phyloP scores from a whole-genome alignment of 2,113 vertebrate genomes.

The Aspiorhynchus laticeps region DNA sequence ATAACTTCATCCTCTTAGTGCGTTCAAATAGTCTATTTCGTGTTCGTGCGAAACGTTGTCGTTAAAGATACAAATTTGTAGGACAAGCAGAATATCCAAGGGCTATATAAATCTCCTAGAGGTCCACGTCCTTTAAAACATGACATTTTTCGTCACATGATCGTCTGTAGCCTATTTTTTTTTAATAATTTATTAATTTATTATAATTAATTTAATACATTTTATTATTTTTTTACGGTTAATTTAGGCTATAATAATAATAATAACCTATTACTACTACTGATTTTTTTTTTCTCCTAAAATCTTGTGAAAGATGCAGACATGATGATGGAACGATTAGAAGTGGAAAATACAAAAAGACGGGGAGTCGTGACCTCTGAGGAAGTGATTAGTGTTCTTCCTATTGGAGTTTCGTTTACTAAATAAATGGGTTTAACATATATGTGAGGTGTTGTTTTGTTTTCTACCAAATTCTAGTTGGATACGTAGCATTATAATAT shows the following conservation, averaged over 20 bases:
- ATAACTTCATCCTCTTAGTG: background rate
- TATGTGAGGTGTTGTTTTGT: slow-evolving; percentile 33
- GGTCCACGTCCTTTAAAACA: background rate
- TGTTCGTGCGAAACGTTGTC: background rate
- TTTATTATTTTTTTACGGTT: too few species aligned
- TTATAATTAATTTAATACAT: too few species aligned
- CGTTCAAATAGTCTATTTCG: background rate
- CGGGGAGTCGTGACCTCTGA: slow-evolving; percentile 68
- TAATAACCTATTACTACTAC: background rate
- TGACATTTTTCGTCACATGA: background rate
- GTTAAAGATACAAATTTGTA: background rate
- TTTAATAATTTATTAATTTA: too few species aligned
- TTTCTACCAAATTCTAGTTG: background rate
- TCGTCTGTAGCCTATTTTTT: background rate
- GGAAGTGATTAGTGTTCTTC: slow-evolving; percentile 67
- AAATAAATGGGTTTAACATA: slow-evolving; percentile 66
- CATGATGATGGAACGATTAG: slow-evolving; percentile 1
- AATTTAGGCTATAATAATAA: too few species aligned
- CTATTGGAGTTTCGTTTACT: slow-evolving; percentile 57
- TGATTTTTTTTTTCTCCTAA: background rate
- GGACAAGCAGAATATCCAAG: background rate
- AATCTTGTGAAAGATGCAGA: background rate
- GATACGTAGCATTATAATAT: background rate
- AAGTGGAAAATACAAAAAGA: background rate
- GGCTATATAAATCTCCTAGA: background rate